A percentile compares a stretch with the other conserved stretches of the same genome.
Conservation (phyloP, 2,797 vertebrate genomes). For the Sebastes vulpes region DNA sequence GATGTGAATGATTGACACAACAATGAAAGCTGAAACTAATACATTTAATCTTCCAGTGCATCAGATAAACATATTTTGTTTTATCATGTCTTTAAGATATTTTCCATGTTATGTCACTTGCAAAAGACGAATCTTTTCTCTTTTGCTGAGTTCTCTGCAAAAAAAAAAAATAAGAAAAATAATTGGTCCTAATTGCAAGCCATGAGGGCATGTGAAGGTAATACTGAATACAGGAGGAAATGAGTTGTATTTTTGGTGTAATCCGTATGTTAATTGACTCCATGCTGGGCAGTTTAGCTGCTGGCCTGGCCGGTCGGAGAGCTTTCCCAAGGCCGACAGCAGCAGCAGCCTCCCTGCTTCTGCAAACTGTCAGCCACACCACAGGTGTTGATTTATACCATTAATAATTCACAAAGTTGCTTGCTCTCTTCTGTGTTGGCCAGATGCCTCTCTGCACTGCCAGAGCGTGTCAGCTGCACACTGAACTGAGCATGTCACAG, state of each 20-base stretch:
- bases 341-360: constrained; percentile 29
- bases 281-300: background rate
- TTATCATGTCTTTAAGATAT: background rate
- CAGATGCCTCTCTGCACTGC: constrained; percentile 89
- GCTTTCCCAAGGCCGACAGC: constrained; percentile 8
- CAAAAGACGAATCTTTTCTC: background rate
- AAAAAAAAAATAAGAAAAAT: background rate
- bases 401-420: constrained; percentile 94
- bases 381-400: constrained; percentile 92
- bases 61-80: background rate
- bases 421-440: constrained; percentile 86
- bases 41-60: too few species aligned
- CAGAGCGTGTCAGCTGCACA: constrained; percentile 91
- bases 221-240: background rate
- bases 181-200: background rate
- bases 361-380: constrained; percentile 71
- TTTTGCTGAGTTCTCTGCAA: background rate
- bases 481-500: constrained; percentile 88
- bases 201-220: background rate
- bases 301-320: background rate
- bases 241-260: background rate
- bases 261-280: background rate
- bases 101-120: background rate
- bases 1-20: background rate
- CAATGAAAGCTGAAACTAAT: too few species aligned